A percentile compares a stretch with the other conserved stretches of the same genome.
Evolutionary conservation across 2,113 vertebrate species (phyloP).

Genomic region (Erinaceus europaeus): DNA sequence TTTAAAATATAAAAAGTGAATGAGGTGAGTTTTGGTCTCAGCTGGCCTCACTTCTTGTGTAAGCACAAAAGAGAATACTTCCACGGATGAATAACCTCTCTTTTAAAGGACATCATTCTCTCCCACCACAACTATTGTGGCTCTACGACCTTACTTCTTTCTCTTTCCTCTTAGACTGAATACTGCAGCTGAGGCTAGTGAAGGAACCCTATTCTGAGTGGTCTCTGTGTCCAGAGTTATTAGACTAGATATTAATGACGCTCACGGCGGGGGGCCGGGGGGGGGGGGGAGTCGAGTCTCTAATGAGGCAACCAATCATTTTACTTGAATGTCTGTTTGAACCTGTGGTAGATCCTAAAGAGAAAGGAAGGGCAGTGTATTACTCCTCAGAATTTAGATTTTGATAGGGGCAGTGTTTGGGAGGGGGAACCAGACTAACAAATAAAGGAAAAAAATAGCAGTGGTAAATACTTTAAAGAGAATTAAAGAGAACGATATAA

Average conservation of each 20-base stretch:
- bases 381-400: slow-evolving; percentile 4
- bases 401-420: background rate
- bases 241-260: too few species aligned
- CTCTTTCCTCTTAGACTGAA: background rate
- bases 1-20: background rate
- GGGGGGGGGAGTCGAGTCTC: background rate
- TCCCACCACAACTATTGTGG: background rate
- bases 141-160: background rate
- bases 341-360: background rate
- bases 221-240: background rate
- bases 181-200: background rate
- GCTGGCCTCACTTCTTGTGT: background rate
- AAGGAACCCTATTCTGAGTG: background rate
- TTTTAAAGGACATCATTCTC: background rate
- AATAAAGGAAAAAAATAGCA: background rate
- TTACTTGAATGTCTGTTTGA: background rate
- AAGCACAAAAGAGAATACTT: background rate
- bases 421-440: background rate
- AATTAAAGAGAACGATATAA: too few species aligned
- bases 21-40: background rate
- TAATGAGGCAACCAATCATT: background rate
- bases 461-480: background rate
- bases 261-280: background rate
- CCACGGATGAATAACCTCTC: background rate
- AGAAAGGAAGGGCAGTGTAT: background rate